Conservation (phyloP, 2,113 vertebrate genomes). For the Cynopterus brachyotis region DNA sequence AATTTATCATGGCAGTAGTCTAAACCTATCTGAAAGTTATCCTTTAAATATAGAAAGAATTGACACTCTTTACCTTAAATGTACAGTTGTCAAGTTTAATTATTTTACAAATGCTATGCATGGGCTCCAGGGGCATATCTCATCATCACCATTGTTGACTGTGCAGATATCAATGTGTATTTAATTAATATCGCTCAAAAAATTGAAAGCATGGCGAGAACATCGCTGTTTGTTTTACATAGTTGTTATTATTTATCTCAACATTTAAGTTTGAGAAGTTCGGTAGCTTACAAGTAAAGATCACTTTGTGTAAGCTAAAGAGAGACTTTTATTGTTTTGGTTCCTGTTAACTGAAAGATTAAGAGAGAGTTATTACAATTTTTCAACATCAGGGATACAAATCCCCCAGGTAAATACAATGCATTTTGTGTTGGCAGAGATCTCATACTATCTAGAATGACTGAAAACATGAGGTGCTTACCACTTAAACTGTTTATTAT, state of each 20-base stretch:
- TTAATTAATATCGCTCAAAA: background rate
- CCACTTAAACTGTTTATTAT: background rate
- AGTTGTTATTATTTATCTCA: background rate
- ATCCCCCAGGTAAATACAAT: background rate
- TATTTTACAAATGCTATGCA: background rate
- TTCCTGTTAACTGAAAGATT: background rate
- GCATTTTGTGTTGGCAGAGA: background rate
- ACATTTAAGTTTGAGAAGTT: background rate
- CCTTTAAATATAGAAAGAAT: background rate
- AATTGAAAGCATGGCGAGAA: background rate
- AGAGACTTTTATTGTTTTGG: background rate
- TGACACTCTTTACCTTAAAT: background rate
- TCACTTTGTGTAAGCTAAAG: rapidly evolving
- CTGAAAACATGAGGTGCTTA: background rate
- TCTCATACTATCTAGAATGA: background rate
- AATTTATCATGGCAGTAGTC: background rate
- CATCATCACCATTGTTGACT: background rate
- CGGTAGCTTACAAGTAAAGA: background rate
- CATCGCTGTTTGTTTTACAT: background rate
- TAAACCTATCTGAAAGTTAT: background rate
- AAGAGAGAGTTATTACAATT: background rate
- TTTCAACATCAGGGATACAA: background rate
- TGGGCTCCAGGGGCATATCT: background rate
- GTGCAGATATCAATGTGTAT: background rate
- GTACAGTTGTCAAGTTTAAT: background rate